phyloP scores from a whole-genome alignment of 2,888 invertebrate genomes.

The Ophion slaviceki region DNA sequence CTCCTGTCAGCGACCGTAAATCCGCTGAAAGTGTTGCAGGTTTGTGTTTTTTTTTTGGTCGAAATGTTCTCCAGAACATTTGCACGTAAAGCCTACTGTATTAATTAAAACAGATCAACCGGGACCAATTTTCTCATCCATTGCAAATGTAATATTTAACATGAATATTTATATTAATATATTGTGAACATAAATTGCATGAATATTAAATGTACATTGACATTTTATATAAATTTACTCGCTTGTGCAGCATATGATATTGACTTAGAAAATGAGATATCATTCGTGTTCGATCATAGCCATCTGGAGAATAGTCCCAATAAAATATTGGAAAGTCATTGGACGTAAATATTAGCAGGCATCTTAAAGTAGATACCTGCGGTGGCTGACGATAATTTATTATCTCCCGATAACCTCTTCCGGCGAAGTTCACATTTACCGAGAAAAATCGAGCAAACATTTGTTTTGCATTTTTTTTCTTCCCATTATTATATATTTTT shows the following conservation, averaged over 20 bases:
- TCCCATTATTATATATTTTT: conserved; percentile 1
- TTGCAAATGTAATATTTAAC: no score
- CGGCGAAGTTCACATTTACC: background rate
- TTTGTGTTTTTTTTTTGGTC: conserved; percentile 77
- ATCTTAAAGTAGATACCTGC: background rate
- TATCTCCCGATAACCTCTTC: background rate
- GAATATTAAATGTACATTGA: no score
- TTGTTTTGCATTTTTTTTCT: background rate
- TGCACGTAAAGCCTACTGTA: no score
- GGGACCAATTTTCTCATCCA: no score
- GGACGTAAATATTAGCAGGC: background rate
- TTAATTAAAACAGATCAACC: no score
- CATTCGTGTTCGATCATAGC: background rate
- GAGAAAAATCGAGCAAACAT: background rate
- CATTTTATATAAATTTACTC: background rate
- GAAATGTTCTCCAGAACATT: background rate
- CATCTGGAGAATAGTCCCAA: background rate
- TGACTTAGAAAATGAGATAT: background rate
- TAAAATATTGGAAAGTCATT: conserved; percentile 1
- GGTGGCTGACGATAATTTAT: background rate
- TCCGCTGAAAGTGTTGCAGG: conserved; percentile 79
- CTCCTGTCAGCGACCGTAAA: conserved; percentile 80
- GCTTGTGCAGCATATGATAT: background rate
- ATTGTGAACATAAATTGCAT: no score
- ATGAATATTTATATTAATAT: no score